Conservation (phyloP, 2,888 invertebrate genomes). For the Matsumyia berberina region DNA sequence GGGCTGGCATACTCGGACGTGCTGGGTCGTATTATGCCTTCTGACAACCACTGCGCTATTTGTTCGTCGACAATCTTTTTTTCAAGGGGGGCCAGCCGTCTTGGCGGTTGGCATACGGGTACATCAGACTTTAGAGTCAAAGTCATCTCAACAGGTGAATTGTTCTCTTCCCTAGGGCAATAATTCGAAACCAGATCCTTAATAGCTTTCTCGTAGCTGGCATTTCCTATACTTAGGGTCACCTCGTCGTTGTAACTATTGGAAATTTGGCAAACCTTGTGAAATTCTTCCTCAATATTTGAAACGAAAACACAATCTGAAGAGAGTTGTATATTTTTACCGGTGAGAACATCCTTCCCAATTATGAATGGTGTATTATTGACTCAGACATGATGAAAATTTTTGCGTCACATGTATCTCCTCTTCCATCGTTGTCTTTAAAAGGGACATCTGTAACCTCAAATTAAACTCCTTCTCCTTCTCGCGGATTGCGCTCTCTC, state of each 20-base stretch:
- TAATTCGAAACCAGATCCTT: no score
- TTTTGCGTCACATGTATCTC: no score
- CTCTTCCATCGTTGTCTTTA: no score
- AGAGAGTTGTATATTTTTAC: neutral
- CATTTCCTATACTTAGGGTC: neutral
- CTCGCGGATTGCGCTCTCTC: no score
- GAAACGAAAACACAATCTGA: neutral
- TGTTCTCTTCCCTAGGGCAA: no score
- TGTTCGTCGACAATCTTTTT: slow-evolving; percentile 10
- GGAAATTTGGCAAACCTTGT: neutral
- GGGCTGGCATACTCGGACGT: neutral
- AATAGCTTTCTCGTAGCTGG: no score
- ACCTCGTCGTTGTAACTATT: no score
- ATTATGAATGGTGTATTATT: neutral
- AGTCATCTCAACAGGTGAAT: neutral
- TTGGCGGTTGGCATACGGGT: slow-evolving; percentile 18
- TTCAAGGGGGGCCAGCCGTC: neutral
- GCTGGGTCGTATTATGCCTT: neutral
- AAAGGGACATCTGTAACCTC: no score
- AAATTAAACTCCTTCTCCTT: no score
- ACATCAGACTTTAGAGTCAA: neutral
- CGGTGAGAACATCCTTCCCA: neutral
- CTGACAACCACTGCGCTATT: neutral
- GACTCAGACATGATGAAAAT: neutral
- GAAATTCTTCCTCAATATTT: neutral